Evolutionary conservation across 37 sponge, comb jelly and placozoan genomes (phyloP).

Genomic region (Beroe forskalii): DNA sequence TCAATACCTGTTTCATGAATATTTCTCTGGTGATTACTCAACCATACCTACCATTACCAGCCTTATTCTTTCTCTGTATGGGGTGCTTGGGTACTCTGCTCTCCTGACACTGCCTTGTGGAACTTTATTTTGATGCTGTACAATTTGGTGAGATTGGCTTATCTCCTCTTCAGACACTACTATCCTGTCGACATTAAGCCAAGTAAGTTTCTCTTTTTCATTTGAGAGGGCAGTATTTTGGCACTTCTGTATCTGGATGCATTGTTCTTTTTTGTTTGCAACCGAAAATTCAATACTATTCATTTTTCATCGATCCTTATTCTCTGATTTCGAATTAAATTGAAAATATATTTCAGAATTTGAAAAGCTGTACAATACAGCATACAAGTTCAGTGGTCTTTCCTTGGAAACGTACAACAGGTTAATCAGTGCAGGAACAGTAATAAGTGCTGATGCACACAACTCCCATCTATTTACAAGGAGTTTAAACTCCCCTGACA

Average conservation of each 20-base stretch:
- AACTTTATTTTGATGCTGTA: not conserved
- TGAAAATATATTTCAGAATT: not conserved
- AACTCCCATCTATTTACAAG: not conserved
- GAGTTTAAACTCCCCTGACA: not conserved
- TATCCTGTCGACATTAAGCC: not conserved
- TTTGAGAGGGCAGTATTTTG: too few relatives aligned
- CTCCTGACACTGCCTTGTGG: conserved; percentile 45
- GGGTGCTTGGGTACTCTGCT: conserved; percentile 42
- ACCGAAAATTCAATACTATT: too few relatives aligned
- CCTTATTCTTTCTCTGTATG: too few relatives aligned
- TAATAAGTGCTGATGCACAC: not conserved
- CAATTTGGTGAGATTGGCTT: not conserved
- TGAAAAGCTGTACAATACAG: conserved; percentile 9
- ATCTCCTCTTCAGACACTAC: not conserved
- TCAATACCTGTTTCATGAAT: not conserved
- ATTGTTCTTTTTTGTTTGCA: too few relatives aligned
- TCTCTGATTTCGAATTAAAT: too few relatives aligned
- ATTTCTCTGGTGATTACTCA: not conserved
- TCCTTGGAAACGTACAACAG: not conserved
- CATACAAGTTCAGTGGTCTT: not conserved
- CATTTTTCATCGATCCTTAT: too few relatives aligned
- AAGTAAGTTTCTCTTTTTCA: too few relatives aligned
- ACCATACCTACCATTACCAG: not conserved
- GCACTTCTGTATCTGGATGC: too few relatives aligned
- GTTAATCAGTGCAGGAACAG: not conserved